Percentiles rank a stretch among this genome's conserved stretches.
phyloP scores from a whole-genome alignment of 2,888 invertebrate genomes.

The Mythimna albipuncta region DNA sequence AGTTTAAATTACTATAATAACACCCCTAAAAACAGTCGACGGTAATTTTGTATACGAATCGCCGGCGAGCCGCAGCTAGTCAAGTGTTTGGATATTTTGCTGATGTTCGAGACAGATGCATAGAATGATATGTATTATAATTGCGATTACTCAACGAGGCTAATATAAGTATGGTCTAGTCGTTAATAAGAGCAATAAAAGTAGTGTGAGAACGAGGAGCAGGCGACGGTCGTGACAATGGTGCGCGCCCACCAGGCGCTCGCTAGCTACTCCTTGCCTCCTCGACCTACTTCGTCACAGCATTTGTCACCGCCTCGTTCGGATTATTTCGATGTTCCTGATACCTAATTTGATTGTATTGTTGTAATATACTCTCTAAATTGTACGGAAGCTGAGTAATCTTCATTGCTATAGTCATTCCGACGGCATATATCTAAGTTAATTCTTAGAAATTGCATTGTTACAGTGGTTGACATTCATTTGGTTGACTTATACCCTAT shows the following conservation, averaged over 20 bases:
- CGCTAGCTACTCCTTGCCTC: conserved; percentile 49
- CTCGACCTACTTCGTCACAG: conserved; percentile 74
- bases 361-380: conserved; percentile 65
- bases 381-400: conserved; percentile 64
- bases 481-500: not conserved
- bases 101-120: conserved; percentile 7
- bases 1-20: too few relatives aligned
- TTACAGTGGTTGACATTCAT: conserved; percentile 26
- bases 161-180: conserved; percentile 57
- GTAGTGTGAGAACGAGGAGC: conserved; percentile 66
- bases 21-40: too few relatives aligned
- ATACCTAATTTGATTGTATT: conserved; percentile 82
- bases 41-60: too few relatives aligned
- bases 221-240: conserved; percentile 65
- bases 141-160: conserved; percentile 59
- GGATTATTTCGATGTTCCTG: conserved; percentile 70
- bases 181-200: conserved; percentile 67
- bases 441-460: conserved; percentile 21
- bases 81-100: conserved; percentile 15
- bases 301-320: conserved; percentile 70
- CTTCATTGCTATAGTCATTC: conserved; percentile 36
- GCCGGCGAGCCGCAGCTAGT: too few relatives aligned
- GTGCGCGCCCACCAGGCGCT: conserved; percentile 65
- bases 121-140: conserved; percentile 36
- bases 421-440: conserved; percentile 23